Evolutionary conservation across 1,140 invertebrate genomes (phyloP).

Genomic region (Drosophila saltans): DNA sequence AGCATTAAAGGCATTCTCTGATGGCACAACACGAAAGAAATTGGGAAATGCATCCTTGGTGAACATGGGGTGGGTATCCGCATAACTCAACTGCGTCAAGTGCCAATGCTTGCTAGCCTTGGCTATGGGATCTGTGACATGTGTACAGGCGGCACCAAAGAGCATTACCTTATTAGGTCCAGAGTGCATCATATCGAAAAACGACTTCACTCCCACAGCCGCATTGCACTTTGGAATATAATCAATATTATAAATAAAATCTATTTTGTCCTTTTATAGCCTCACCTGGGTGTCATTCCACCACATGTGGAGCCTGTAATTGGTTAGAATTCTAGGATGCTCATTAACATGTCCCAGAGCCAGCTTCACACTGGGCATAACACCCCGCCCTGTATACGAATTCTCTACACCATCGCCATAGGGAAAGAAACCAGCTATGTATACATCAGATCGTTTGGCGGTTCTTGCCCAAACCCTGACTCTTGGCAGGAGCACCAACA

Average conservation of each 20-base stretch:
- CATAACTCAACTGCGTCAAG: conserved; percentile 98
- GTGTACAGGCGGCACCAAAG: conserved; percentile 97
- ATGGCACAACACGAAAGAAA: conserved; percentile 97
- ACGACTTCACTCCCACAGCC: conserved; percentile 98
- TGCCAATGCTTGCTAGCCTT: conserved; percentile 99
- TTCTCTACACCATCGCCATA: conserved; percentile 90
- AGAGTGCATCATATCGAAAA: conserved; percentile 99
- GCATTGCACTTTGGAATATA: conserved; percentile 94
- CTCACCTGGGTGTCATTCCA: conserved; percentile 97
- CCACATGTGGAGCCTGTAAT: conserved; percentile 95
- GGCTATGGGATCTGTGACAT: conserved; percentile 98
- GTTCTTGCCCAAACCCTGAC: conserved; percentile 42
- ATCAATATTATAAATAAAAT: neutral
- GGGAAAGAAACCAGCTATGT: conserved; percentile 96
- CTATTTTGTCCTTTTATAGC: neutral
- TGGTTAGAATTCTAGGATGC: conserved; percentile 90
- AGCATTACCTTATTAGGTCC: conserved; percentile 95
- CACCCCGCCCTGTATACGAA: conserved; percentile 91
- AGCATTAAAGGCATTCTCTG: conserved; percentile 97
- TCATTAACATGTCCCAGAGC: conserved; percentile 97
- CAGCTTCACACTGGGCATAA: conserved; percentile 96
- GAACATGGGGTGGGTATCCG: conserved; percentile 99
- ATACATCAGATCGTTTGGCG: conserved; percentile 87
- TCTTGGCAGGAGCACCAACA: conserved; percentile 36
- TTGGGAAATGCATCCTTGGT: conserved; percentile 96